Conservation (phyloP, 2,888 invertebrate species). For the Xanthorhoe spadicearia region DNA sequence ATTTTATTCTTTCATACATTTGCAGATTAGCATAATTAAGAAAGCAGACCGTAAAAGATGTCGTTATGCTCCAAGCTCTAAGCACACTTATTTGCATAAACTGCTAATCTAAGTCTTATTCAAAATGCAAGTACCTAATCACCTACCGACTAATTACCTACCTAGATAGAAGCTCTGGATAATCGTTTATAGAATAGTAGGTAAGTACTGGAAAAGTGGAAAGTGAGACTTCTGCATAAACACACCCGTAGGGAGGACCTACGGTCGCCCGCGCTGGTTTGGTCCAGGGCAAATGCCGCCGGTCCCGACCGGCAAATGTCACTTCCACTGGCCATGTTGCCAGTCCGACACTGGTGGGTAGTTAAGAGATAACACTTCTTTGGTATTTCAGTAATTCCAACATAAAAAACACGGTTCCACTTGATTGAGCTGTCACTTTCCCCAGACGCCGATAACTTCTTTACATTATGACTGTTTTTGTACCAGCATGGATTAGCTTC, state of each 20-base stretch:
- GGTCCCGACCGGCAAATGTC: too few species aligned
- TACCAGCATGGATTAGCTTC: conserved; percentile 2
- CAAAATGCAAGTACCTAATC: not conserved
- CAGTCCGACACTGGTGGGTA: too few species aligned
- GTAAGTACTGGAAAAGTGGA: too few species aligned
- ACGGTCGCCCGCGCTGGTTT: too few species aligned
- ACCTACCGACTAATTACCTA: not conserved
- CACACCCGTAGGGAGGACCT: too few species aligned
- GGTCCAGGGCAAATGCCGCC: too few species aligned
- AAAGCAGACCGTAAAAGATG: not conserved
- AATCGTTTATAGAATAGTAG: too few species aligned
- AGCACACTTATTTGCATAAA: conserved; percentile 18
- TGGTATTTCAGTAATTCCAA: conserved; percentile 3
- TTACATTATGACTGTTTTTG: conserved; percentile 21
- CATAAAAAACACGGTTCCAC: conserved; percentile 11
- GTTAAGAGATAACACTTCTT: not conserved
- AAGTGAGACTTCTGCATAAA: too few species aligned
- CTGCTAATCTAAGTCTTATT: conserved; percentile 5
- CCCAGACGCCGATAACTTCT: conserved; percentile 19
- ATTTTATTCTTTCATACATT: not conserved
- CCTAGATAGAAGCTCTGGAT: too few species aligned
- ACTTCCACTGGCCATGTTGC: too few species aligned
- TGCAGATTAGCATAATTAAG: not conserved
- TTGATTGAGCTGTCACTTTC: conserved; percentile 22
- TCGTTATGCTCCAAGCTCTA: conserved; percentile 19